Percentiles rank a stretch among this genome's conserved stretches.
phyloP scores from a whole-genome alignment of 23 tunicate species.

The Pegea sp. region DNA sequence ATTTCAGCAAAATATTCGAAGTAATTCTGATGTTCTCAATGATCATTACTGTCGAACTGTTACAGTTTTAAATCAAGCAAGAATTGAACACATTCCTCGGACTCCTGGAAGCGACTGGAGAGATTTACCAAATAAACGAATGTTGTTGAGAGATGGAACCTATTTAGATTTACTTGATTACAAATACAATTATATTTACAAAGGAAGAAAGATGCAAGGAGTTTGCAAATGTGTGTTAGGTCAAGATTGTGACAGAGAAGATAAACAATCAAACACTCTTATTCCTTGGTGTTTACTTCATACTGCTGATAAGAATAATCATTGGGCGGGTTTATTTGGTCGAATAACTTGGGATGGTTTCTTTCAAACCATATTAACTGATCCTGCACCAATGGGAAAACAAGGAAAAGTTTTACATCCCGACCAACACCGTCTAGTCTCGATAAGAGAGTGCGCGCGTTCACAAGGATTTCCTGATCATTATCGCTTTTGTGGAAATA shows the following conservation, averaged over 20 bases:
- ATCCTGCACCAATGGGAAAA: slow-evolving; percentile 92
- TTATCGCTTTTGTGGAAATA: slow-evolving; percentile 57
- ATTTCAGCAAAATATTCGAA: too few relatives aligned
- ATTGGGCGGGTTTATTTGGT: slow-evolving; percentile 87
- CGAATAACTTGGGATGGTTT: slow-evolving; percentile 81
- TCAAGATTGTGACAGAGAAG: slow-evolving; percentile 47
- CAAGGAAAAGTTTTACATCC: slow-evolving; percentile 87
- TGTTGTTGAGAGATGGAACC: slow-evolving; percentile 54
- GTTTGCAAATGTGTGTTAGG: slow-evolving; percentile 68
- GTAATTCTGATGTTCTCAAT: slow-evolving; percentile 15
- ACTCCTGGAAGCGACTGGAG: slow-evolving; percentile 78
- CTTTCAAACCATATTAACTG: slow-evolving; percentile 77
- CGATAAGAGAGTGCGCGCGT: slow-evolving; percentile 80
- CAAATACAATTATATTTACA: slow-evolving; percentile 51
- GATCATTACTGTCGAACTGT: slow-evolving; percentile 72
- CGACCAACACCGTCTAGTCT: slow-evolving; percentile 68
- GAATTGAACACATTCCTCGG: slow-evolving; percentile 48
- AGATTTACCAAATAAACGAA: slow-evolving; percentile 47
- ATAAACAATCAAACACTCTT: slow-evolving; percentile 65
- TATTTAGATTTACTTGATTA: slow-evolving; percentile 30
- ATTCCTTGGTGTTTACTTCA: slow-evolving; percentile 89
- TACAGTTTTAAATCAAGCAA: slow-evolving; percentile 49
- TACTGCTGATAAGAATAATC: slow-evolving; percentile 70
- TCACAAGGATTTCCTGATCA: slow-evolving; percentile 92
- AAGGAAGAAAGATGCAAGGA: slow-evolving; percentile 53